These are phyloP conservation scores for Sphaerophoria rueppellii DNA, from an alignment of 2,888 invertebrate genomes.

Conservation along the genomic window DNA sequence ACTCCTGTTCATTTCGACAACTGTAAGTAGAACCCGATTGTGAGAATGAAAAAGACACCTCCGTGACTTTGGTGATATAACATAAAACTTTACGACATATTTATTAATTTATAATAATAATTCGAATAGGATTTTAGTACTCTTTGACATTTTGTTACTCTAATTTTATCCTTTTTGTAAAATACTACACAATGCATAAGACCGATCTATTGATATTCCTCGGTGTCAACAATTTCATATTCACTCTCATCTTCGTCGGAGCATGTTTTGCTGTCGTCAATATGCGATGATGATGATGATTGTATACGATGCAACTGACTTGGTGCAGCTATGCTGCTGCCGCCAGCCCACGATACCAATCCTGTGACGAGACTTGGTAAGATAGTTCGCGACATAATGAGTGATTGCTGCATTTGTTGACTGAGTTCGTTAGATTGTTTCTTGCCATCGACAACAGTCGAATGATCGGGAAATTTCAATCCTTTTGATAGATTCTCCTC, in stretches of 20 bases:
- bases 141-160: slow-evolving; percentile 17
- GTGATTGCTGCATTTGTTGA: slow-evolving; percentile 76
- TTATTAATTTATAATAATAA: slow-evolving; percentile 11
- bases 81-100: slow-evolving; percentile 3
- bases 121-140: slow-evolving; percentile 31
- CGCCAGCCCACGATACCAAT: slow-evolving; percentile 77
- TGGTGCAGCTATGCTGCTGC: not conserved
- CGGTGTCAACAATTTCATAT: slow-evolving; percentile 81
- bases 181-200: slow-evolving; percentile 28
- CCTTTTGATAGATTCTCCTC: slow-evolving; percentile 81
- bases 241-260: slow-evolving; percentile 80
- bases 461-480: slow-evolving; percentile 79
- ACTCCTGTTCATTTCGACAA: too few relatives aligned
- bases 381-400: slow-evolving; percentile 74
- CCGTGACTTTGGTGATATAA: not conserved
- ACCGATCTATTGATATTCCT: slow-evolving; percentile 78
- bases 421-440: slow-evolving; percentile 68
- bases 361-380: slow-evolving; percentile 78
- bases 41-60: not conserved
- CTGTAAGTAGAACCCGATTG: too few relatives aligned
- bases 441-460: slow-evolving; percentile 72
- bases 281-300: not conserved
- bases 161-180: slow-evolving; percentile 18
- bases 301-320: not conserved
- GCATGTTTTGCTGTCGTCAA: slow-evolving; percentile 52